Conservation (phyloP, 35 echinoderm and acorn worm genomes). For the Lytechinus pictus region DNA sequence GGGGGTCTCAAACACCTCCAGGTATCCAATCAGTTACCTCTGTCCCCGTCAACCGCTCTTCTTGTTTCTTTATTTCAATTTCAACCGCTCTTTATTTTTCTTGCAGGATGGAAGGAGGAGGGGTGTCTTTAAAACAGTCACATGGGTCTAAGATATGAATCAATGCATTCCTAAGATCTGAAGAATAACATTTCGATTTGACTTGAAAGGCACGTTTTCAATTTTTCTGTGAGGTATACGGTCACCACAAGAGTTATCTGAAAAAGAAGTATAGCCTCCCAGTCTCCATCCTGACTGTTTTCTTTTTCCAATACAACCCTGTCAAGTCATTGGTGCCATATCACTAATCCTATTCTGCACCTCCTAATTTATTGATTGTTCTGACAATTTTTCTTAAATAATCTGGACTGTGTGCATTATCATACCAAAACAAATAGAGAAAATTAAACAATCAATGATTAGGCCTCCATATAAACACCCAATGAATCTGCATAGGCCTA, state of each 20-base stretch:
- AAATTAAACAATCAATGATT: too few species aligned
- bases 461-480: too few species aligned
- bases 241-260: not conserved
- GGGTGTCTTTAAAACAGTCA: not conserved
- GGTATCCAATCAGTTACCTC: slow-evolving; percentile 4
- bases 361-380: too few species aligned
- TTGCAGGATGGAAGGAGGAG: not conserved
- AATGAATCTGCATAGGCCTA: too few species aligned
- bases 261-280: not conserved
- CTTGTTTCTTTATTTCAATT: not conserved
- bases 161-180: slow-evolving; percentile 27
- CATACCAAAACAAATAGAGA: too few species aligned
- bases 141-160: slow-evolving; percentile 31
- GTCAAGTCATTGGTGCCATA: not conserved
- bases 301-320: not conserved
- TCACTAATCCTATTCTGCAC: too few species aligned
- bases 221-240: slow-evolving; percentile 8
- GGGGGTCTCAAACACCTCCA: slow-evolving; percentile 23
- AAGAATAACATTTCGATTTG: slow-evolving; percentile 34
- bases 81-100: slow-evolving; percentile 18
- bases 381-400: too few species aligned
- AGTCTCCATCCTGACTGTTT: not conserved
- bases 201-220: slow-evolving; percentile 6
- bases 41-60: not conserved
- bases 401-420: too few species aligned